Evolutionary conservation across 2,113 vertebrate genomes (phyloP).

Genomic region (Chelonoidis abingdonii): DNA sequence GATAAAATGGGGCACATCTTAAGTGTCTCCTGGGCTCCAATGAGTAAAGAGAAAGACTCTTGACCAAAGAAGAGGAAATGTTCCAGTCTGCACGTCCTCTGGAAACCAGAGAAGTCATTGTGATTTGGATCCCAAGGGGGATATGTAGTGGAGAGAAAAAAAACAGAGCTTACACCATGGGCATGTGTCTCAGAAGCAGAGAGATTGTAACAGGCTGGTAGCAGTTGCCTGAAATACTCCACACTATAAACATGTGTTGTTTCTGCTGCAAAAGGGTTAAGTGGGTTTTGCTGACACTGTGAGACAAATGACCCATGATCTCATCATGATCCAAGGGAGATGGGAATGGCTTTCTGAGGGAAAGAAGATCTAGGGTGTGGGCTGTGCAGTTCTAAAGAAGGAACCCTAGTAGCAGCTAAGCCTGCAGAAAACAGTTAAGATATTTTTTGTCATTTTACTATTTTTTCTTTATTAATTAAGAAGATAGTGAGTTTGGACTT

Average conservation of each 20-base stretch:
- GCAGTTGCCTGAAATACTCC: not conserved
- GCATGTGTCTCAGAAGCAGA: too few relatives aligned
- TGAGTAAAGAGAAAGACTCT: not conserved
- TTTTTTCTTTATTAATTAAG: slow-evolving; percentile 5
- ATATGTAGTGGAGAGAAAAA: too few relatives aligned
- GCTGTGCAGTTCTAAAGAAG: not conserved
- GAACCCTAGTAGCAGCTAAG: not conserved
- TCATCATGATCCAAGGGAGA: not conserved
- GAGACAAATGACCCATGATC: not conserved
- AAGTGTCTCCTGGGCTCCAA: not conserved
- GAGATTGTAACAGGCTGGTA: too few relatives aligned
- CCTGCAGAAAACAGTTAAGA: not conserved
- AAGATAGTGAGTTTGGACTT: not conserved
- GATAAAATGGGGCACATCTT: not conserved
- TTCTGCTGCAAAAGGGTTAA: not conserved
- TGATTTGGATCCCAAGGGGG: too few relatives aligned
- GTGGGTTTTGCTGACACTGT: not conserved
- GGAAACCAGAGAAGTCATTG: too few relatives aligned
- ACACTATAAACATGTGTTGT: not conserved
- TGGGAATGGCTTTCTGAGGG: not conserved
- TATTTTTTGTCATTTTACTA: not conserved
- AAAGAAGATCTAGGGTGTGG: not conserved
- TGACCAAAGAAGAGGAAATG: not conserved
- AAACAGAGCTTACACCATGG: too few relatives aligned
- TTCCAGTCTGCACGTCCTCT: not conserved